Percentiles rank a stretch among this genome's conserved stretches.
Conservation (phyloP, 2,113 vertebrate genomes). For the Pionites leucogaster region DNA sequence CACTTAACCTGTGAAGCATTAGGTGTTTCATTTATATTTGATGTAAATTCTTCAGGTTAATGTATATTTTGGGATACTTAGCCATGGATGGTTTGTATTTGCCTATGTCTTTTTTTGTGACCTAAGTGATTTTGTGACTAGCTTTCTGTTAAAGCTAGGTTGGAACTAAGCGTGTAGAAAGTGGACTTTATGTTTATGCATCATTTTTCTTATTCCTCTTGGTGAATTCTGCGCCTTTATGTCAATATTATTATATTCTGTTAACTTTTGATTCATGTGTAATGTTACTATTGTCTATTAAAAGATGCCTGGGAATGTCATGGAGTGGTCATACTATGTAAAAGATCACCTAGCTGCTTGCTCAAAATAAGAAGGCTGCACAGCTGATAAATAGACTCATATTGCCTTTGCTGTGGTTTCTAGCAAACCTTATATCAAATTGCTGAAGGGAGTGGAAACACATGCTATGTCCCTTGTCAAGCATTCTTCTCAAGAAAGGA, state of each 20-base stretch:
- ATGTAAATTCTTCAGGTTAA: background rate
- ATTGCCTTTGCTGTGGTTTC: slow-evolving; percentile 18
- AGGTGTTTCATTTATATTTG: background rate
- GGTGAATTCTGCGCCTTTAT: background rate
- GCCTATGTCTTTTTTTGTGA: background rate
- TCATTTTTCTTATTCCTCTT: fast-evolving
- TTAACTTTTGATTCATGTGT: background rate
- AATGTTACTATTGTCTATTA: background rate
- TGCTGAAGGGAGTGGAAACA: slow-evolving; percentile 33
- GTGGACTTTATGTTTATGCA: background rate
- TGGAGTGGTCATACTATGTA: background rate
- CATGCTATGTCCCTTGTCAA: slow-evolving; percentile 56
- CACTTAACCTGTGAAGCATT: background rate
- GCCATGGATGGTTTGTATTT: background rate
- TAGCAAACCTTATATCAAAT: slow-evolving; percentile 54
- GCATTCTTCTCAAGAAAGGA: slow-evolving; percentile 48
- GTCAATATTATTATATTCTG: background rate
- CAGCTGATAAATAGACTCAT: background rate
- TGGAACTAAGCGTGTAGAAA: fast-evolving
- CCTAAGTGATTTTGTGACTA: background rate
- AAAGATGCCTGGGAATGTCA: background rate
- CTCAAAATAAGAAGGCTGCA: background rate
- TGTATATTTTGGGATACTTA: background rate
- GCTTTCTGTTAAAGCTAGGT: background rate
- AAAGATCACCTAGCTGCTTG: background rate